A percentile compares a stretch with the other conserved stretches of the same genome.
phyloP scores from a whole-genome alignment of 2,113 vertebrate genomes.

The Pseudopodoces humilis region DNA sequence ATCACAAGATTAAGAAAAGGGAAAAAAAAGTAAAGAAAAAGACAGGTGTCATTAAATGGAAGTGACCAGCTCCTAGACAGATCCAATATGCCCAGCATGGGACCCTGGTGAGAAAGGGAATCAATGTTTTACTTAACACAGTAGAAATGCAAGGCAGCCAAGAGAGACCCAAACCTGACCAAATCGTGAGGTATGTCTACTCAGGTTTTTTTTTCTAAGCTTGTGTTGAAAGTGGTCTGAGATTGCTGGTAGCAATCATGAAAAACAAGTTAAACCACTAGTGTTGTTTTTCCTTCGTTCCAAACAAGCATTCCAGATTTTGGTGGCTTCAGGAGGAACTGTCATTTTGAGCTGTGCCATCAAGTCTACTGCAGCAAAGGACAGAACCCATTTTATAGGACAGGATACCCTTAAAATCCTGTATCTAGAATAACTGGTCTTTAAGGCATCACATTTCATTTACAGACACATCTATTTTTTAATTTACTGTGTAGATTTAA shows the following conservation, averaged over 20 bases:
- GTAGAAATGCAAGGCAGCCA: not conserved
- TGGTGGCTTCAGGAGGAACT: not conserved
- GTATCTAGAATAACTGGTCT: not conserved
- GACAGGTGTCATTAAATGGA: not conserved
- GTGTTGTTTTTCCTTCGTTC: not conserved
- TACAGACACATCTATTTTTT: not conserved
- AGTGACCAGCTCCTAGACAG: not conserved
- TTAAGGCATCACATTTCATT: not conserved
- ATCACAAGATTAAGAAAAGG: not conserved
- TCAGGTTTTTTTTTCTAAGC: not conserved
- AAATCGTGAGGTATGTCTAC: not conserved
- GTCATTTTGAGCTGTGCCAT: not conserved
- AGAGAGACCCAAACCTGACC: not conserved
- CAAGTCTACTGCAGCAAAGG: not conserved
- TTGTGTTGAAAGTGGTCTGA: not conserved
- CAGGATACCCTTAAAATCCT: not conserved
- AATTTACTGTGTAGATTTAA: not conserved
- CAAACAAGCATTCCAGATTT: not conserved
- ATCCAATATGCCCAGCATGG: not conserved
- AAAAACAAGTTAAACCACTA: not conserved
- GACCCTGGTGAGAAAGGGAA: not conserved
- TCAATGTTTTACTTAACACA: not conserved
- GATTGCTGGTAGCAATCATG: not conserved
- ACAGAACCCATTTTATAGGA: not conserved
- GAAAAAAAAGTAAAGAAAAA: not conserved